phyloP scores from a whole-genome alignment of 2,888 invertebrate species.

The Megaustenia siamemsis region DNA sequence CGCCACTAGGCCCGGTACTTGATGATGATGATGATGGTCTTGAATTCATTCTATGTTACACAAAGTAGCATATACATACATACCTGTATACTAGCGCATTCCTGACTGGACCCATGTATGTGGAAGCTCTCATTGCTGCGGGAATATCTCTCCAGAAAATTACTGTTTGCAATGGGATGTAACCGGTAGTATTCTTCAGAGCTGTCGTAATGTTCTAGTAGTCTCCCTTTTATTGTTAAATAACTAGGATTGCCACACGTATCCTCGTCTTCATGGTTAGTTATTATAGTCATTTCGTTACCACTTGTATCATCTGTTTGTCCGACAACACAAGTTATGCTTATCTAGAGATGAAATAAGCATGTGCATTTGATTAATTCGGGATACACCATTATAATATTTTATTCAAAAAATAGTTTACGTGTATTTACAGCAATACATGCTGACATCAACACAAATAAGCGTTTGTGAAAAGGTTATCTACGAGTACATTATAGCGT shows the following conservation, averaged over 20 bases:
- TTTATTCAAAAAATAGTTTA: no score
- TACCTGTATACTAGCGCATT: slow-evolving; percentile 29
- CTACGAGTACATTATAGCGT: no score
- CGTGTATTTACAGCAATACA: no score
- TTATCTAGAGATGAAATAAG: no score
- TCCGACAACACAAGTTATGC: background rate
- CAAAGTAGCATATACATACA: no score
- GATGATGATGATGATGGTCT: no score
- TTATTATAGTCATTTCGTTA: background rate
- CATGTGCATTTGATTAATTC: no score
- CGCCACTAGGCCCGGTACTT: no score
- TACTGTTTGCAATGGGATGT: background rate
- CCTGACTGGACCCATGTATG: background rate
- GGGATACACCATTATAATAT: no score
- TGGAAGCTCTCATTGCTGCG: background rate
- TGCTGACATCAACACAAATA: no score
- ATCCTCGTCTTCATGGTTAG: background rate
- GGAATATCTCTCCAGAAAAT: background rate
- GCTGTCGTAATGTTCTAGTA: slow-evolving; percentile 30
- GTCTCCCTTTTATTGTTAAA: slow-evolving; percentile 12
- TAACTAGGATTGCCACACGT: background rate
- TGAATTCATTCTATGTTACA: no score
- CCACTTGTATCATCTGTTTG: background rate
- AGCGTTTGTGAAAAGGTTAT: no score
- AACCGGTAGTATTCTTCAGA: slow-evolving; percentile 19